phyloP scores from a whole-genome alignment of 2,888 invertebrate genomes.

The Thera britannica region DNA sequence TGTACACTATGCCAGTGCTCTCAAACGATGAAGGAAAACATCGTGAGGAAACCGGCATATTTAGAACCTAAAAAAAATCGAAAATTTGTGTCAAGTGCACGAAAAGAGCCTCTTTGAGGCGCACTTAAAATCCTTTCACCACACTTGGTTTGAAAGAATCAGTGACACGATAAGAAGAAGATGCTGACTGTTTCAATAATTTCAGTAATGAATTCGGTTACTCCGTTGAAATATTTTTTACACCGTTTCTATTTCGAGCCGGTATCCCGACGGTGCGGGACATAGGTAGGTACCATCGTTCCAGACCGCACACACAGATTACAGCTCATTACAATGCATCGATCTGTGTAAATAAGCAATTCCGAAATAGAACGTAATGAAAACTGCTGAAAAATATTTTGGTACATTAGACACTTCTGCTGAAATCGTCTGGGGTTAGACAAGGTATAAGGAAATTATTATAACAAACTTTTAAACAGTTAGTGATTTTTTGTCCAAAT shows the following conservation, averaged over 20 bases:
- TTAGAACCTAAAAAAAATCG: too few species aligned
- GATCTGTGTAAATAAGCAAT: slow-evolving; percentile 27
- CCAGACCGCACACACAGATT: slow-evolving; percentile 29
- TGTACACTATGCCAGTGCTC: too few species aligned
- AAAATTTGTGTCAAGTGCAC: too few species aligned
- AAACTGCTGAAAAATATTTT: slow-evolving; percentile 13
- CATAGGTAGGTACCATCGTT: slow-evolving; percentile 13
- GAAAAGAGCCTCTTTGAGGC: too few species aligned
- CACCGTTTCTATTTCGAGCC: slow-evolving; percentile 13
- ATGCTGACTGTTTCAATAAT: not conserved
- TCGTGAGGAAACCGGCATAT: too few species aligned
- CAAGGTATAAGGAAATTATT: not conserved
- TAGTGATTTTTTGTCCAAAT: too few species aligned
- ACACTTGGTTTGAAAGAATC: too few species aligned
- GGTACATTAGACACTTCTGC: slow-evolving; percentile 9
- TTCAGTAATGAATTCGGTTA: slow-evolving; percentile 8
- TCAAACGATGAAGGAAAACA: too few species aligned
- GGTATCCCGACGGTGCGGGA: slow-evolving; percentile 11
- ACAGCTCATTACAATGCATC: slow-evolving; percentile 28
- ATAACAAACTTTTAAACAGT: not conserved
- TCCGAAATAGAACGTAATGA: slow-evolving; percentile 21
- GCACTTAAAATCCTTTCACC: too few species aligned
- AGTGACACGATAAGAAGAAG: too few species aligned
- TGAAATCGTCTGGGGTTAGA: slow-evolving; percentile 1
- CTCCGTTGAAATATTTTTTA: slow-evolving; percentile 3